These are phyloP conservation scores for Agapostemon virescens DNA, from an alignment of 2,888 invertebrate genomes.

Conservation along the genomic window DNA sequence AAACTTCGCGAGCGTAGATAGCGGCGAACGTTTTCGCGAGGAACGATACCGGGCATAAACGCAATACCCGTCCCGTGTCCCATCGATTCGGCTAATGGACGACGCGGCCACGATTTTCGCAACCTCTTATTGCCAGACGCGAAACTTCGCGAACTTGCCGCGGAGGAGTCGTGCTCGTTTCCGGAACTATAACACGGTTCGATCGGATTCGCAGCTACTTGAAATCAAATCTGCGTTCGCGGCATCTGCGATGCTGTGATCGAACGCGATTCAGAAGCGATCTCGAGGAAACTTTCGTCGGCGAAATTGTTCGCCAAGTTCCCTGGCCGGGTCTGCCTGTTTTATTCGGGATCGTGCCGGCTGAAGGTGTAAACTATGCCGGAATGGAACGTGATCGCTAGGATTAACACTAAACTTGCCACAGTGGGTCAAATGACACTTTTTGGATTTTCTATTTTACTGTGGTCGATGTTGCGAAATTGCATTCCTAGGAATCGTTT, in stretches of 20 bases:
- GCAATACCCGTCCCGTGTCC: not conserved
- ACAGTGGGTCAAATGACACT: no score
- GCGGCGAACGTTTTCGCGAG: not conserved
- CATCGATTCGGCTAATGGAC: slow-evolving; percentile 4
- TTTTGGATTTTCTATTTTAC: no score
- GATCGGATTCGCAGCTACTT: slow-evolving; percentile 1
- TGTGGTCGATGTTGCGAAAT: no score
- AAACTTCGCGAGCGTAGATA: not conserved
- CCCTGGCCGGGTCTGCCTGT: not conserved
- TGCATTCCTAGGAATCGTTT: no score
- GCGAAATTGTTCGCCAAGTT: not conserved
- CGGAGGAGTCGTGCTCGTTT: not conserved
- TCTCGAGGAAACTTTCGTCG: not conserved
- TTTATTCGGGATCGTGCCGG: not conserved
- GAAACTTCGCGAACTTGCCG: not conserved
- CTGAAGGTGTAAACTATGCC: not conserved
- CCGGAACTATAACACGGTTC: not conserved
- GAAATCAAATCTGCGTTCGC: not conserved
- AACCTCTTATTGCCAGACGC: not conserved
- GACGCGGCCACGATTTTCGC: not conserved
- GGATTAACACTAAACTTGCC: no score
- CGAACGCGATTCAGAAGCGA: not conserved
- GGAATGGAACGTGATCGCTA: not conserved
- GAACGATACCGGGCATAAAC: not conserved
- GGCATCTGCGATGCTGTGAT: not conserved